Evolutionary conservation across 2,797 vertebrate genomes (phyloP), one percentile per base, ranked within the genome.

Genomic region (Melanotaenia maccullochi): DNA sequence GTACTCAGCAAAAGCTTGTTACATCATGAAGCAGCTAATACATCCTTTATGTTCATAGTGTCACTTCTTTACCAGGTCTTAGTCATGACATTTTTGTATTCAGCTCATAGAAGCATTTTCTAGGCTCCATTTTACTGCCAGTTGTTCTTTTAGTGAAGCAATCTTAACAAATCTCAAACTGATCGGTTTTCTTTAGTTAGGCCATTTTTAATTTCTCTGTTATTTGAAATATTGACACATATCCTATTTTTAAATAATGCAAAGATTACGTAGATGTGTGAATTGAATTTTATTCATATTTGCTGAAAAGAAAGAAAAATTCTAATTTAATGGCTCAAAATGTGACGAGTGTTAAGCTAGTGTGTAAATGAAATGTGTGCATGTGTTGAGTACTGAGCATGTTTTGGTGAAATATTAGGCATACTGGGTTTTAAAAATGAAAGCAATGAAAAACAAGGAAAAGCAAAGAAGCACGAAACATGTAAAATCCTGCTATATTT

Each of bases 351-450:
- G 59, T 86, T 67, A 82, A 73, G 55, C 75, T 85, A 36, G 75
- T 66, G 68, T 85, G 79, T 83, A 84, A 58, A 72, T 82, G 71
- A 87, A 85, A 90, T 75, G 75, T 67, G 71, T 75, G 79, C 75
- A 79, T 85, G 78, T 70, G 76, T 86, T 83, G 71, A 75, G 9
- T 68, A 70, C 65, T 35, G 47, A 63, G 71, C 65, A 81, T 38
- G 52, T 74, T 67, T 47, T 76, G 54, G 60, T 76, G 38, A 76
- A 35, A 63, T 70, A 57, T 75, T 57, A 42, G 65, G 67, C 55
- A 55, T 14, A 62, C 74, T 62, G 28, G 40, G 59, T 22, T 63
- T 60, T 71, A 14, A 59, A 32, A 42, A 28, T 57, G 3, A 35
- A 24, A 59, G 60, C 52, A 42, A 49, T 18, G 24, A 32, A 25